Percentiles rank a stretch among this genome's conserved stretches.
These are phyloP conservation scores for Quadroppia sp. DNA, from an alignment of 2,888 invertebrate genomes.

Conservation along the genomic window DNA sequence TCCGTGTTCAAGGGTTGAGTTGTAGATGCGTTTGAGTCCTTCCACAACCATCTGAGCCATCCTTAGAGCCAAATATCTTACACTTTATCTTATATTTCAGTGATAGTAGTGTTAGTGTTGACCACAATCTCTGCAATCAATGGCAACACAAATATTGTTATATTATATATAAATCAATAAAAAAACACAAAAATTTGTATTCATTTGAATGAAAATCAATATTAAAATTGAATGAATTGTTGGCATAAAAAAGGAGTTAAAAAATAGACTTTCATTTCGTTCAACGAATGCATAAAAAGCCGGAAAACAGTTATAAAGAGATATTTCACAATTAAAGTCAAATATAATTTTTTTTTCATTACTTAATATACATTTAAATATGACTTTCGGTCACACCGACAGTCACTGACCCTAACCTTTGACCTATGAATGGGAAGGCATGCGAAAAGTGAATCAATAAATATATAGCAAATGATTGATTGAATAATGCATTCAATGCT, in stretches of 20 bases:
- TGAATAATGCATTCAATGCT: neutral
- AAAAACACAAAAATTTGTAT: neutral
- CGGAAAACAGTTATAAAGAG: constrained; percentile 9
- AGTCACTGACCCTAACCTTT: neutral
- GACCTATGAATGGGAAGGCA: neutral
- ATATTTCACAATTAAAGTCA: neutral
- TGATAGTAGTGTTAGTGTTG: neutral
- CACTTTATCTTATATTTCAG: neutral
- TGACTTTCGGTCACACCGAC: neutral
- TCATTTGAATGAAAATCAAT: neutral
- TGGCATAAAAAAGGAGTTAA: neutral
- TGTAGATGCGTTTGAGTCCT: constrained; percentile 23
- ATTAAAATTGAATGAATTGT: neutral
- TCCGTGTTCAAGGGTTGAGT: constrained; percentile 28
- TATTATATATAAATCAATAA: neutral
- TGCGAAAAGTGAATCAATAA: neutral
- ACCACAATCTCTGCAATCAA: constrained; percentile 16
- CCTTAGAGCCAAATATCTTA: neutral
- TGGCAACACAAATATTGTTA: neutral
- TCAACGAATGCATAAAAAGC: neutral
- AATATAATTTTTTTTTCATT: neutral
- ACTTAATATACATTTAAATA: neutral
- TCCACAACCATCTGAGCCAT: constrained; percentile 24
- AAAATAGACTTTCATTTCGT: neutral
- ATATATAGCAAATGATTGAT: constrained; percentile 1